These are phyloP conservation scores for Psittacula cyanocephala DNA, from an alignment of 2,113 vertebrate genomes.

Conservation along the genomic window DNA sequence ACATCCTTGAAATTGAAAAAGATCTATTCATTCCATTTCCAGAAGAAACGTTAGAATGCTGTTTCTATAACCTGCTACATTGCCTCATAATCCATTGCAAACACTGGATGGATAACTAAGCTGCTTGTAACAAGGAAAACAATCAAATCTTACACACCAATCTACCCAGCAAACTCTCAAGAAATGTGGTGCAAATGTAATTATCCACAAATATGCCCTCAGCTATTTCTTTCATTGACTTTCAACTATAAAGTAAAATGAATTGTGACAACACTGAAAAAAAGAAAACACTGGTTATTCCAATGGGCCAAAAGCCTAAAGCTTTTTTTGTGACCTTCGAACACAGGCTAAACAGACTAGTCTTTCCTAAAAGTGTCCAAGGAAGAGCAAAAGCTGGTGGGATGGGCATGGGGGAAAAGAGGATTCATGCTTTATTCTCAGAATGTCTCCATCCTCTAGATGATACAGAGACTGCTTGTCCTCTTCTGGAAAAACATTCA, in stretches of 20 bases:
- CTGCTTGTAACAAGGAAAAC: conserved; percentile 14
- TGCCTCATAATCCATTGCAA: conserved; percentile 22
- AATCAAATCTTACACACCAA: conserved; percentile 5
- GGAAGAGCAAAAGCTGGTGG: neutral
- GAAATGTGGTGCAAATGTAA: conserved; percentile 45
- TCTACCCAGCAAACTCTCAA: neutral
- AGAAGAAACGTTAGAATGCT: conserved; percentile 38
- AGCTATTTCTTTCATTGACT: conserved; percentile 59
- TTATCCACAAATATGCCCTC: conserved; percentile 50
- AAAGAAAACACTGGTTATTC: conserved; percentile 5
- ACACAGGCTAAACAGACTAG: neutral
- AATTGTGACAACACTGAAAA: conserved; percentile 3
- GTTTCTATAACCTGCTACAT: neutral
- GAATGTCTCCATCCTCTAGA: neutral
- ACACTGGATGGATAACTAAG: conserved; percentile 23
- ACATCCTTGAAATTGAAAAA: neutral
- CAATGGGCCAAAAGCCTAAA: neutral
- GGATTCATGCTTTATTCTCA: neutral
- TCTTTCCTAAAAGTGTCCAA: neutral
- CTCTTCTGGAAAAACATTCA: neutral
- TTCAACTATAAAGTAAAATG: conserved; percentile 33
- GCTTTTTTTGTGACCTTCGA: neutral
- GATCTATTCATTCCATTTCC: conserved; percentile 6
- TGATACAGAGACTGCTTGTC: neutral
- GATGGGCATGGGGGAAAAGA: neutral